Percentiles rank a stretch among this genome's conserved stretches.
phyloP scores from a whole-genome alignment of 2,888 invertebrate species.

The Ophonus ardosiacus region DNA sequence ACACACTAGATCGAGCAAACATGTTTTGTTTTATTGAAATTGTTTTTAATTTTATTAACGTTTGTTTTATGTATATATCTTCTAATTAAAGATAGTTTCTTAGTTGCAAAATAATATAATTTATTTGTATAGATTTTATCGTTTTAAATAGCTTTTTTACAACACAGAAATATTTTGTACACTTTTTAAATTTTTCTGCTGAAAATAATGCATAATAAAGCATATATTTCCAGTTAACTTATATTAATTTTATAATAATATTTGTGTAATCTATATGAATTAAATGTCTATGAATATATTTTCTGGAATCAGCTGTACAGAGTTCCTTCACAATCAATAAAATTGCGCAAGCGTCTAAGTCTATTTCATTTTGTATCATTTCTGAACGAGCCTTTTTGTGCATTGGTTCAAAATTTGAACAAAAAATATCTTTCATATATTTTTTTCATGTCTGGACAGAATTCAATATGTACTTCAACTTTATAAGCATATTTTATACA shows the following conservation, averaged over 20 bases:
- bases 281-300: neutral
- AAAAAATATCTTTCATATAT: neutral
- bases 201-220: no score
- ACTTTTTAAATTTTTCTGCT: no score
- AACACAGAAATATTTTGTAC: no score
- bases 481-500: neutral
- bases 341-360: conserved; percentile 12
- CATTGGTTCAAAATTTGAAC: neutral
- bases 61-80: neutral
- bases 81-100: no score
- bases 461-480: neutral
- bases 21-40: neutral
- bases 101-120: no score
- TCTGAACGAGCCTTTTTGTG: neutral
- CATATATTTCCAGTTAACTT: no score
- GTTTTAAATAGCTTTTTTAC: no score
- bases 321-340: conserved; percentile 16
- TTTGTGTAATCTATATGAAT: neutral
- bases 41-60: neutral
- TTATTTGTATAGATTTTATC: no score
- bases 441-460: neutral
- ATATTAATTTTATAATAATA: neutral
- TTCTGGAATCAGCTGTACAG: conserved; percentile 46
- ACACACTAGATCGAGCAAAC: neutral
- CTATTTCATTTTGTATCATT: neutral